A percentile compares a stretch with the other conserved stretches of the same genome.
Evolutionary conservation across 2,797 vertebrate species (phyloP).

Genomic region (Ptychobarbus kaznakovi): DNA sequence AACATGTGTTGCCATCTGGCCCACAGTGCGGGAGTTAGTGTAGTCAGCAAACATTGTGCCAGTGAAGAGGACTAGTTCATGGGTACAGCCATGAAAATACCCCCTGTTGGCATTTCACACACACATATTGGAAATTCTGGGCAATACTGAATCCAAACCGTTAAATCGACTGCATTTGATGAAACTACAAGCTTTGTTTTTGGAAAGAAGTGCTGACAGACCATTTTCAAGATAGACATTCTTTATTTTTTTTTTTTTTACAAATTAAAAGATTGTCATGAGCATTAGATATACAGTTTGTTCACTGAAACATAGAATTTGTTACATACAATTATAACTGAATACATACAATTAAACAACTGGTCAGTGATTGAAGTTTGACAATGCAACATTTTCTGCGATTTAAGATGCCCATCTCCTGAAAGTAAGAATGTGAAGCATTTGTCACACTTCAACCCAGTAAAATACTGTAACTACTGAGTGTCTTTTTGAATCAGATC

Average conservation of each 20-base stretch:
- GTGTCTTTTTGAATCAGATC: background rate
- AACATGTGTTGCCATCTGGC: constrained; percentile 65
- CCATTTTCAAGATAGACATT: background rate
- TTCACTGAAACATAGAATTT: background rate
- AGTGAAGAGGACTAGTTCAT: constrained; percentile 42
- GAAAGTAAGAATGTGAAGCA: background rate
- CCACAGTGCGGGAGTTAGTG: constrained; percentile 47
- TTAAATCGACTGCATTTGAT: background rate
- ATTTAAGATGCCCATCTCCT: background rate
- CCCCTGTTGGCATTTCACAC: constrained; percentile 33
- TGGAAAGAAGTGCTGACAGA: background rate
- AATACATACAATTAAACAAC: background rate
- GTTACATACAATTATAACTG: background rate
- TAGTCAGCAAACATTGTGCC: constrained; percentile 57
- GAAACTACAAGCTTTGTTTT: background rate
- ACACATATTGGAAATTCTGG: constrained; percentile 3
- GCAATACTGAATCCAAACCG: background rate
- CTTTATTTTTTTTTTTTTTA: background rate
- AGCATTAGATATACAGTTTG: background rate
- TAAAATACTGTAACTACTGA: background rate
- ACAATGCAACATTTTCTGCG: background rate
- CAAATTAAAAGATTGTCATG: too few relatives aligned
- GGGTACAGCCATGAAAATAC: constrained; percentile 34
- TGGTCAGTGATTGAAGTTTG: background rate
- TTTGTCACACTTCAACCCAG: background rate